Evolutionary conservation across 2,888 invertebrate genomes (phyloP).

Genomic region (Cephalotes varians): DNA sequence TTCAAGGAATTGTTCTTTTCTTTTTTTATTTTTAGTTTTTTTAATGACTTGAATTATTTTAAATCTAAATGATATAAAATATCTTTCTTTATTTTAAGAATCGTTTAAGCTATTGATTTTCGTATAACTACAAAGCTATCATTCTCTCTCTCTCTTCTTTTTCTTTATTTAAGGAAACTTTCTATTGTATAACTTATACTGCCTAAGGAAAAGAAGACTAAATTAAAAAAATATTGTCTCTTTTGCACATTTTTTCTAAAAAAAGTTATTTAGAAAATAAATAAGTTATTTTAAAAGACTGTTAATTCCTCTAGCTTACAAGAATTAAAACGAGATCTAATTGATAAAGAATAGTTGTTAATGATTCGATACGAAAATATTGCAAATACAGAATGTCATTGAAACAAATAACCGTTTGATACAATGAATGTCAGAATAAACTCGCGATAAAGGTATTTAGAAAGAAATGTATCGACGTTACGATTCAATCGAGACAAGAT

Average conservation of each 20-base stretch:
- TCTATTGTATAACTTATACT: not conserved
- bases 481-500: not conserved
- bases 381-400: not conserved
- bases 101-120: not conserved
- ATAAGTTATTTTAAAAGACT: not conserved
- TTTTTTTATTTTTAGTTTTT: not conserved
- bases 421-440: constrained; percentile 18
- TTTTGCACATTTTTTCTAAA: not conserved
- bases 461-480: constrained; percentile 31
- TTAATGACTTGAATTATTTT: not conserved
- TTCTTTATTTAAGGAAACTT: not conserved
- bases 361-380: not conserved
- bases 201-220: not conserved
- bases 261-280: not conserved
- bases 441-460: constrained; percentile 3
- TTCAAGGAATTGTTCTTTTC: not conserved
- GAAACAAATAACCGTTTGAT: not conserved
- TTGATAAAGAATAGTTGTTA: not conserved
- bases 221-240: not conserved
- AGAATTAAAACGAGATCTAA: not conserved
- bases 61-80: not conserved
- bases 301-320: not conserved
- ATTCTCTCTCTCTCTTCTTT: not conserved
- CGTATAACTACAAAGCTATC: not conserved
- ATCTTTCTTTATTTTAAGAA: not conserved